Evolutionary conservation across 1,140 invertebrate species (phyloP).

Genomic region (Aphidius ervi): DNA sequence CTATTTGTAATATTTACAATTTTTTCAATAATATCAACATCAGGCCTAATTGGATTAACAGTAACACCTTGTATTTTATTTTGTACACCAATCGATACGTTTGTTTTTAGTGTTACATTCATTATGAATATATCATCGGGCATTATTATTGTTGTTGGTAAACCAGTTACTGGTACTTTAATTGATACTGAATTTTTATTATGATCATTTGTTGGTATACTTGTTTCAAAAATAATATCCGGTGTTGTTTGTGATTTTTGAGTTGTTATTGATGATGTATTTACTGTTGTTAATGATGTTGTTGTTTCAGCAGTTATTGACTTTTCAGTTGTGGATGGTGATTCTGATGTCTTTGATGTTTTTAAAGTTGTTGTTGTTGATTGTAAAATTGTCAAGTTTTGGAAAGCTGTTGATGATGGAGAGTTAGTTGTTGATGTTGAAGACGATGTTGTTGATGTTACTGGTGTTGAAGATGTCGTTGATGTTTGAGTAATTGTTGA

Average conservation of each 20-base stretch:
- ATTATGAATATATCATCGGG: constrained; percentile 44
- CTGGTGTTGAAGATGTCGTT: no score
- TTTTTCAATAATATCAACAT: constrained; percentile 36
- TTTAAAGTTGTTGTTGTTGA: no score
- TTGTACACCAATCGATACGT: constrained; percentile 43
- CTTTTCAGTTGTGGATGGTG: no score
- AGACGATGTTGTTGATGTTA: no score
- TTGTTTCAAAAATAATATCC: constrained; percentile 13
- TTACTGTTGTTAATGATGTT: not conserved
- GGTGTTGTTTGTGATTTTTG: not conserved
- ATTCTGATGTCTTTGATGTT: no score
- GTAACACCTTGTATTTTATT: constrained; percentile 42
- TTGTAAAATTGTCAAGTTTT: no score
- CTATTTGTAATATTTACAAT: constrained; percentile 50
- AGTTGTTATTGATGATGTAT: not conserved
- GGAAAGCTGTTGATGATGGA: no score
- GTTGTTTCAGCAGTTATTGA: no score
- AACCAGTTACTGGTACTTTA: constrained; percentile 27
- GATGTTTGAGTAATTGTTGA: no score
- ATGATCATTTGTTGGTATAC: not conserved
- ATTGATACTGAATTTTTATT: not conserved
- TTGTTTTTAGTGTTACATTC: constrained; percentile 49
- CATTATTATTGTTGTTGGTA: constrained; percentile 36
- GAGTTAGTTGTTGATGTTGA: no score
- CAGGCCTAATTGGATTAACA: constrained; percentile 41